phyloP scores from a whole-genome alignment of 2,888 invertebrate genomes.

The Hemistola chrysoprasaria region DNA sequence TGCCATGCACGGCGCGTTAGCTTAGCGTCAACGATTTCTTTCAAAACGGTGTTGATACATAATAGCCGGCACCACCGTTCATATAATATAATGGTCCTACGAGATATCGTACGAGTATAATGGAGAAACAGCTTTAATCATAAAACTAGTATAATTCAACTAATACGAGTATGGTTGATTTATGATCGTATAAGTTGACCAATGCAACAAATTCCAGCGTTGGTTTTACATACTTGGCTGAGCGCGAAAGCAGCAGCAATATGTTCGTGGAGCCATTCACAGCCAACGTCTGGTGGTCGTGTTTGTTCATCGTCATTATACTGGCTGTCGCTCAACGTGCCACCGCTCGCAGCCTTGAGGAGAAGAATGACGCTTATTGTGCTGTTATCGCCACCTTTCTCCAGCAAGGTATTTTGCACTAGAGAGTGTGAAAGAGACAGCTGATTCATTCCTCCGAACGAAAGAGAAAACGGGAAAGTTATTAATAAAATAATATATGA shows the following conservation, averaged over 20 bases:
- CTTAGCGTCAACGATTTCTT: no score
- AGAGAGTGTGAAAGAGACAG: neutral
- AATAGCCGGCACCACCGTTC: no score
- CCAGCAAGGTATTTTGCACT: slow-evolving; percentile 55
- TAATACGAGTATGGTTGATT: no score
- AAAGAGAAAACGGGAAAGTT: no score
- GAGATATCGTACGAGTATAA: no score
- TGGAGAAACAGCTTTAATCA: no score
- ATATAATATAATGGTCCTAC: no score
- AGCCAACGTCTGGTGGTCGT: slow-evolving; percentile 54
- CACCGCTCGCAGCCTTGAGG: slow-evolving; percentile 45
- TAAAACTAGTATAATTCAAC: no score
- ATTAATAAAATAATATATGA: no score
- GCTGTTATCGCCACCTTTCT: slow-evolving; percentile 62
- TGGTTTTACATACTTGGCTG: slow-evolving; percentile 66
- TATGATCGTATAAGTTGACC: neutral
- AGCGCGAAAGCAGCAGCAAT: slow-evolving; percentile 65
- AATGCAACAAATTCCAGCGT: slow-evolving; percentile 38
- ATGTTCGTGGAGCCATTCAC: slow-evolving; percentile 69
- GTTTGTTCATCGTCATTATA: slow-evolving; percentile 42
- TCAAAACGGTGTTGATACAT: no score
- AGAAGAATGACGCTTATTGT: slow-evolving; percentile 57
- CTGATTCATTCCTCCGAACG: no score
- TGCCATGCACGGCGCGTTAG: no score
- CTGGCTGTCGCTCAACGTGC: slow-evolving; percentile 50